Evolutionary conservation across 2,888 invertebrate genomes (phyloP).

Genomic region (Timema podura): DNA sequence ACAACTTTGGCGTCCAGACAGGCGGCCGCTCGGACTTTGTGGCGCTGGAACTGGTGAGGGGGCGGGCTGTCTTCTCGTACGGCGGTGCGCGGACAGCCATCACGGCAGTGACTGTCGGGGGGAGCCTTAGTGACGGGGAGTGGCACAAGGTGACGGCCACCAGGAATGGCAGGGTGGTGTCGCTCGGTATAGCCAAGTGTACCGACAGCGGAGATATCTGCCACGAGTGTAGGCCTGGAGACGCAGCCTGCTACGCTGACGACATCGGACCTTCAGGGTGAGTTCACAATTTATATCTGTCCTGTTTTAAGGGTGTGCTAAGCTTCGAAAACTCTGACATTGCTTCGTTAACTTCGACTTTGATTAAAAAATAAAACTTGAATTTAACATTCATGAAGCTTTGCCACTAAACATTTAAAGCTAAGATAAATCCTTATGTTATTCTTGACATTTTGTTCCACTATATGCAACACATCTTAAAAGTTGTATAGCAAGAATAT

Average conservation of each 20-base stretch:
- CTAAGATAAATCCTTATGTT: too few relatives aligned
- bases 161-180: slow-evolving; percentile 82
- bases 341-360: too few relatives aligned
- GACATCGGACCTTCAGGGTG: slow-evolving; percentile 86
- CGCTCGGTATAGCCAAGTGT: slow-evolving; percentile 75
- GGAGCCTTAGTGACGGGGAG: slow-evolving; percentile 70
- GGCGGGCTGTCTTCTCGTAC: slow-evolving; percentile 83
- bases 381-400: too few relatives aligned
- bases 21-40: slow-evolving; percentile 90
- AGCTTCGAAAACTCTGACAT: too few relatives aligned
- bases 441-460: too few relatives aligned
- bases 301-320: too few relatives aligned
- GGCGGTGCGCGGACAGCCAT: slow-evolving; percentile 86
- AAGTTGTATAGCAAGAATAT: too few relatives aligned
- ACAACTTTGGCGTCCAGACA: slow-evolving; percentile 84
- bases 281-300: slow-evolving; percentile 42
- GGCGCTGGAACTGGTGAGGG: slow-evolving; percentile 81
- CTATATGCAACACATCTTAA: too few relatives aligned
- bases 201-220: slow-evolving; percentile 83
- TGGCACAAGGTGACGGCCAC: slow-evolving; percentile 93
- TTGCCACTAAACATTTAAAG: too few relatives aligned
- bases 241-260: slow-evolving; percentile 76
- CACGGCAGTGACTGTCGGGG: slow-evolving; percentile 68
- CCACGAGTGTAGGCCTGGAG: slow-evolving; percentile 80
- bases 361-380: too few relatives aligned